These are phyloP conservation scores for Empidonax alnorum DNA, from an alignment of 2,113 vertebrate species.

Conservation along the genomic window DNA sequence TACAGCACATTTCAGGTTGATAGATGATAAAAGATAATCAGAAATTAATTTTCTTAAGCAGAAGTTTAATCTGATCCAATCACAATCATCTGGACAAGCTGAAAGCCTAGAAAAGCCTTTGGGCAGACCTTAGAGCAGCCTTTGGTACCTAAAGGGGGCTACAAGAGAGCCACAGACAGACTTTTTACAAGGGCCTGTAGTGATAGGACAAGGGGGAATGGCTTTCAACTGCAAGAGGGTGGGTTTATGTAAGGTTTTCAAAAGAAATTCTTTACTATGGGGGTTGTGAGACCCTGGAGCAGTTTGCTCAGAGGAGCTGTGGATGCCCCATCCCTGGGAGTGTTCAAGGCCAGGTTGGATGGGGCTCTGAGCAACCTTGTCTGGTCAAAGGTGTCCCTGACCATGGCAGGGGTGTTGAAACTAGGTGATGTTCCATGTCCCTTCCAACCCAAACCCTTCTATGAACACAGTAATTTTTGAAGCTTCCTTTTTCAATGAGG, in stretches of 20 bases:
- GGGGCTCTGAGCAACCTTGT: background rate
- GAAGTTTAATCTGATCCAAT: background rate
- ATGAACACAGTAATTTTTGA: background rate
- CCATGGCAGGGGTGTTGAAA: background rate
- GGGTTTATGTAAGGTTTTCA: background rate
- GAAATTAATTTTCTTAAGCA: background rate
- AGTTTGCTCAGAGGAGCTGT: background rate
- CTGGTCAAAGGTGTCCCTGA: background rate
- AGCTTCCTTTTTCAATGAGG: background rate
- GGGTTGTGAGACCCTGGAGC: background rate
- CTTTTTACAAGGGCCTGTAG: background rate
- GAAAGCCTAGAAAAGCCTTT: background rate
- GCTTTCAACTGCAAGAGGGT: background rate
- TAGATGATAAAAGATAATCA: slow-evolving; percentile 7
- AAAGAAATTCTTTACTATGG: background rate
- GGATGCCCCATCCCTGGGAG: background rate
- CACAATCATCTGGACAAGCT: background rate
- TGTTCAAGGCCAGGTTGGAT: background rate
- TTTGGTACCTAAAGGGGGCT: background rate
- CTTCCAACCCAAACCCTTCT: background rate
- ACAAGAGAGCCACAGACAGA: background rate
- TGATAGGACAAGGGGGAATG: background rate
- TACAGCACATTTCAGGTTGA: background rate
- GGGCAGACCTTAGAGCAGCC: background rate
- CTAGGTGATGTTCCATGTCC: background rate